Base-by-base conservation (phyloP, 1,140 invertebrate genomes). In the Rhynchophorus ferrugineus region DNA sequence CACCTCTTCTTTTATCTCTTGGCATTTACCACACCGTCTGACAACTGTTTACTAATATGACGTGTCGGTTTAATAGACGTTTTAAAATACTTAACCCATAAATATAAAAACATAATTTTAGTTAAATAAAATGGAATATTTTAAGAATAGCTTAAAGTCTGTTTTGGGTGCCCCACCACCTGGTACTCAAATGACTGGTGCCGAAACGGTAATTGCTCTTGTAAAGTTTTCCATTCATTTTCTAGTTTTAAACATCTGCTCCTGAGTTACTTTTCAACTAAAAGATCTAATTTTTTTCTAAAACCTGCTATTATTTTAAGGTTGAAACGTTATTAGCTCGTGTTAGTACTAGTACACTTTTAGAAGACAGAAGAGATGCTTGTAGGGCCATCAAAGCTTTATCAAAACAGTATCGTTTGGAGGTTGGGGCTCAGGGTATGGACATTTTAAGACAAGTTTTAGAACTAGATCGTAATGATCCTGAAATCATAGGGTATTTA, bases 361-460 rank as follows among this genome's bases (percentile, higher is more conserved):
- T 98, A 11, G 91, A 97, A 69, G 96, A 99, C 66, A 75, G 95
- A 45, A 72, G 95, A 66, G 94, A 98, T 86, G 95, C 95, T 2
- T 95, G 96, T 62, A 78, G 94, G 60, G 94, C 91, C 0, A 78
- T 99, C 1, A 94, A 94, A 74, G 89, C 94, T 1, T 73, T 99
- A 44, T 96, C 95, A 0, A 83, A 85, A 64, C 95, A 92, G 67
- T 94, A 92, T 68, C 77, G 95, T 6, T 75, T 98, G 2, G 91
- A 98, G 73, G 95, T 99, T 41, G 95, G 95, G 14, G 93, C 93
- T 7, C 89, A 91, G 66, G 93, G 89, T 17, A 92, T 99, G 88
- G 85, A 91, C 61, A 80, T 86, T 3, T 70, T 99, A 6, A 78
- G 82, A 59, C 82, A 85, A 75, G 79, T 85, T n/a, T 68, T 93